phyloP scores from a whole-genome alignment of 2,888 invertebrate species.

The Ophonus ardosiacus region DNA sequence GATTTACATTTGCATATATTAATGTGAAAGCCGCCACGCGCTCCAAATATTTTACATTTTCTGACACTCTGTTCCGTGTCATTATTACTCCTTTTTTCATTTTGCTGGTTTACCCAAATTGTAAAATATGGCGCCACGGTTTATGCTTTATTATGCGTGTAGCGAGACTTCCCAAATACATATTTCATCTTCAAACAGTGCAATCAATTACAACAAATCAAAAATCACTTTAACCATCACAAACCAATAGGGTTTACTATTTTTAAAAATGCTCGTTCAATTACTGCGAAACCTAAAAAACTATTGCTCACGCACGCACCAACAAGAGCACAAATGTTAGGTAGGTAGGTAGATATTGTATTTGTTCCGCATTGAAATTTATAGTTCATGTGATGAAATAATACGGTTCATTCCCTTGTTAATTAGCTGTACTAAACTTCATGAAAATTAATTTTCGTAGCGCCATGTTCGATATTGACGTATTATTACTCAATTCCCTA shows the following conservation, averaged over 20 bases:
- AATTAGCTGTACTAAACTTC: constrained; percentile 25
- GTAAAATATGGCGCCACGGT: constrained; percentile 26
- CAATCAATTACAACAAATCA: constrained; percentile 16
- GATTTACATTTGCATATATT: constrained; percentile 58
- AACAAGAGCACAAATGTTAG: background rate
- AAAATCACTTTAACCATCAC: background rate
- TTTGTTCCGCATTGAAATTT: background rate
- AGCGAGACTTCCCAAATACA: background rate
- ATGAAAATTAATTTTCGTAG: constrained; percentile 53
- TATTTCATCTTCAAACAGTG: constrained; percentile 1
- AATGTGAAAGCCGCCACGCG: constrained; percentile 45
- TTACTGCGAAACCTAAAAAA: background rate
- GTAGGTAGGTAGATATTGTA: background rate
- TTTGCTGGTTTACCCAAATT: constrained; percentile 36
- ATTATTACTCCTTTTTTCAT: constrained; percentile 51
- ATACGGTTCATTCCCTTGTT: constrained; percentile 16
- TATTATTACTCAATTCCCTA: constrained; percentile 27
- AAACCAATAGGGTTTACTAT: background rate
- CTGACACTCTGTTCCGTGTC: constrained; percentile 43
- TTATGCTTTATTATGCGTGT: constrained; percentile 21
- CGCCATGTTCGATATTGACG: constrained; percentile 22
- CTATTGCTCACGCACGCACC: background rate
- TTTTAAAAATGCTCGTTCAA: background rate
- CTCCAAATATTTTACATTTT: constrained; percentile 49
- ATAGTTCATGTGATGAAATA: background rate